Base-by-base conservation (phyloP, 1,140 invertebrate species). In the Drosophila serrata region DNA sequence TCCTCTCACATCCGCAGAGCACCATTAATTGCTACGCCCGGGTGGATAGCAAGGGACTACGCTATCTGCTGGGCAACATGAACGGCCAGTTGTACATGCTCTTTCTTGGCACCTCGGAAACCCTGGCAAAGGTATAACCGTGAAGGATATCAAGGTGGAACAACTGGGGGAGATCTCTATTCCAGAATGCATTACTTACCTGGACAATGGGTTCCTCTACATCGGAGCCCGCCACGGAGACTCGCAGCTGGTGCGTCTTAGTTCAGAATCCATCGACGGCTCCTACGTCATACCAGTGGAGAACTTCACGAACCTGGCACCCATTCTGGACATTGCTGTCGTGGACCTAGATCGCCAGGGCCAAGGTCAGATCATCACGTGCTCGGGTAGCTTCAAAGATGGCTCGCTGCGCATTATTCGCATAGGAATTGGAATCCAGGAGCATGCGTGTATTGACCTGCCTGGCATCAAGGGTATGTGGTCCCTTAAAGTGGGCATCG, bases 201-300 rank as follows among this genome's bases (percentile, higher is more conserved):
- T 99, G 49, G 99, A 99, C 92, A 99, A 99, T 94, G 98, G 98
- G 43, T 99, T 99, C 27, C 96, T 99, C 51, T 99, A 99, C 93
- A 96, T 99, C 81, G 99, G 99, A 0, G 99, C 98, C 1, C 95
- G 98, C 22, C 94, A 99, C 24, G 99, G 99, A 0, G 99, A 99
- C 93, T 99, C 98, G 0, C 99, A 99, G 74, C 93, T 99, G 4
- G 96, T 99, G 1, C 98, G 98, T 88, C 94, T 99, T 39, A 98
- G 97, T 80, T 95, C 96, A 6, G 95, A 96, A 75, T 94, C 96
- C 0, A 97, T 99, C 93, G 97, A 95, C 87, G 96, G 96, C 12
- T 97, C 97, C 13, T 99, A 98, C 93, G 97, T 99, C 17, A 96
- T 97, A 79, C 95, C 98, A 5, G 97, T 99, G 96, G 99, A 99